Conservation (phyloP, 2,797 vertebrate genomes). For the Trachops cirrhosus region DNA sequence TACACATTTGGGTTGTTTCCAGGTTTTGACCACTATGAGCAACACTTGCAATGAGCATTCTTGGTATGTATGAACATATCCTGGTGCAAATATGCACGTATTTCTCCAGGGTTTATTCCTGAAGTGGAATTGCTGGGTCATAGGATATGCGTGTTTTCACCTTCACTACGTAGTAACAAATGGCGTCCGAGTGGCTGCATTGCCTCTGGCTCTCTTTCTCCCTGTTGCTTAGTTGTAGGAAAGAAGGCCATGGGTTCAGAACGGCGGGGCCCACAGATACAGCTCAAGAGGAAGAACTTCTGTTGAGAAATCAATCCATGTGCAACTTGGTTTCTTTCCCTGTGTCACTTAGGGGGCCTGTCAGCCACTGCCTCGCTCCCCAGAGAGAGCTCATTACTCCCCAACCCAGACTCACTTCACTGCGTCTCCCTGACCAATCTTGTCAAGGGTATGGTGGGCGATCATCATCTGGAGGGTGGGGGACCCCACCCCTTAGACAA, state of each 20-base stretch:
- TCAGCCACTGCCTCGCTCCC: background rate
- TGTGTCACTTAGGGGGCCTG: background rate
- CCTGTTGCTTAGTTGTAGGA: background rate
- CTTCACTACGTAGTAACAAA: background rate
- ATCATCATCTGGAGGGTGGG: background rate
- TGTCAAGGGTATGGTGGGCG: background rate
- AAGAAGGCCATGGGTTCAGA: background rate
- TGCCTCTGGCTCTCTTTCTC: background rate
- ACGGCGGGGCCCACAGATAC: background rate
- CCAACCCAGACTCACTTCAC: background rate
- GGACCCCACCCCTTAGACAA: background rate
- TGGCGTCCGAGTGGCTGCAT: background rate
- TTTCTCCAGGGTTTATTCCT: background rate
- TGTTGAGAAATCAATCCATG: background rate
- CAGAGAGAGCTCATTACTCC: background rate
- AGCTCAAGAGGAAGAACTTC: background rate
- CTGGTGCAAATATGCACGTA: background rate
- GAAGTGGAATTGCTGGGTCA: background rate
- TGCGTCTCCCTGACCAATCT: background rate
- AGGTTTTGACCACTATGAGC: background rate
- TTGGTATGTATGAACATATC: background rate
- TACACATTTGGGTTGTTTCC: background rate
- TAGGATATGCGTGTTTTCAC: background rate
- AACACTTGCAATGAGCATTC: background rate
- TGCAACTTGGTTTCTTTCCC: background rate